These are phyloP conservation scores for Gobiocypris rarus DNA, from an alignment of 2,113 vertebrate species.

Conservation along the genomic window DNA sequence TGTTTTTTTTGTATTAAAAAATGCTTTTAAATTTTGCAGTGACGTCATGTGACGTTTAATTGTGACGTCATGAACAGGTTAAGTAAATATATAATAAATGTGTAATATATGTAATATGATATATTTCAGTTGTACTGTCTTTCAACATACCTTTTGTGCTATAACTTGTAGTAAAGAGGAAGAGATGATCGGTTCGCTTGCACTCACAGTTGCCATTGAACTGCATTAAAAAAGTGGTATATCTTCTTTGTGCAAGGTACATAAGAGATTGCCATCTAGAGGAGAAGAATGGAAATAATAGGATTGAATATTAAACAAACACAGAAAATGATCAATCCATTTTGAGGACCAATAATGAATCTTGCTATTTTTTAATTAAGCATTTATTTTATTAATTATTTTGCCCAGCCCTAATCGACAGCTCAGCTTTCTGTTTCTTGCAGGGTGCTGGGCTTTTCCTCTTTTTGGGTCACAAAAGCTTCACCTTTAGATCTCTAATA, in stretches of 20 bases:
- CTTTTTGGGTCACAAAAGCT: not conserved
- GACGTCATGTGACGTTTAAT: no score
- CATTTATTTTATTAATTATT: not conserved
- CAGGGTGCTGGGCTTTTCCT: not conserved
- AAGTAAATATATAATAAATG: not conserved
- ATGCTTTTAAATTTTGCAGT: no score
- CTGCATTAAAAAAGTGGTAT: not conserved
- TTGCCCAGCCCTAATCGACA: not conserved
- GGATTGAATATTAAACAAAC: not conserved
- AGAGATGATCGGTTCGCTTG: not conserved
- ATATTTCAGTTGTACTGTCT: not conserved
- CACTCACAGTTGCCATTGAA: not conserved
- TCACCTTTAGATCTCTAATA: not conserved
- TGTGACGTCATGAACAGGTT: not conserved
- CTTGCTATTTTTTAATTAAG: not conserved
- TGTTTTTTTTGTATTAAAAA: no score
- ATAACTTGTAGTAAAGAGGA: not conserved
- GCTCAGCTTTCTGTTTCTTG: constrained; percentile 5
- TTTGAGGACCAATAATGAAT: not conserved
- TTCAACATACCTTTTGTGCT: not conserved
- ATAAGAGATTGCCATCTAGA: not conserved
- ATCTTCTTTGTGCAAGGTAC: not conserved
- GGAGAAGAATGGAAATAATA: not conserved
- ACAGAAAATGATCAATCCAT: not conserved
- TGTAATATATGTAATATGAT: not conserved